Base-by-base conservation (phyloP, 1,140 invertebrate genomes). In the Dreissena rostriformis region DNA sequence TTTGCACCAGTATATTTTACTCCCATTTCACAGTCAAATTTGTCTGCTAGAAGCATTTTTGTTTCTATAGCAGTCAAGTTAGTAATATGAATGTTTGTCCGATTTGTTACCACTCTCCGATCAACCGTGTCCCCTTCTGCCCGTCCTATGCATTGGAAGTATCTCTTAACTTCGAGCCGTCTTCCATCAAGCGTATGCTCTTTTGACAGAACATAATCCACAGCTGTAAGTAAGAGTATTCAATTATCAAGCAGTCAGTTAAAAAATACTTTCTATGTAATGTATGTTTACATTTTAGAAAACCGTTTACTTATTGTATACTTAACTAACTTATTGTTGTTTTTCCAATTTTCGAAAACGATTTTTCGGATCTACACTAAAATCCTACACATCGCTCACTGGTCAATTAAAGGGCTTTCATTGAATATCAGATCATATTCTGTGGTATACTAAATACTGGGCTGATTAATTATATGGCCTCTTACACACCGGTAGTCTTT, bases 1-100 rank as follows among this genome's bases (percentile, higher is more conserved):
- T 66, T 86, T 4, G 84, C 24, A 39, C 74, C 68, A 28, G 39
- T 5, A 78, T 73, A 75, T 15, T 70, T 39, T 24, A 78, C 71
- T 28, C 24, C 67, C 15, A 82, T 63, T 8, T 74, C 39, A 10
- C 29, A 10, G 8, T 14, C 68, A 57, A 87, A 79, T 11, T 65
- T 61, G 19, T 73, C 28, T 26, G 71, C 78, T 8, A 66, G 24
- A 19, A 88, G 52, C 61, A 85, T 53, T n/a, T 71, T 68, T 39
- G 80, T 24, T 67, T 84, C 39, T 49, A 66, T 29, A 7, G 17
- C 39, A 19, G 65, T 57, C 22, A 84, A 68, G 4, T 55, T 39
- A 15, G 52, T 61, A 61, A 84, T 49, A 24, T 75, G 72, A 65
- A 85, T 83, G 14, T 65, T 82, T 4, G 85, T 53, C 63, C 78